Percentiles rank a stretch among this genome's conserved stretches.
Conservation (phyloP, 92 coral and sea anemone species). For the Anthopleura xanthogrammica region DNA sequence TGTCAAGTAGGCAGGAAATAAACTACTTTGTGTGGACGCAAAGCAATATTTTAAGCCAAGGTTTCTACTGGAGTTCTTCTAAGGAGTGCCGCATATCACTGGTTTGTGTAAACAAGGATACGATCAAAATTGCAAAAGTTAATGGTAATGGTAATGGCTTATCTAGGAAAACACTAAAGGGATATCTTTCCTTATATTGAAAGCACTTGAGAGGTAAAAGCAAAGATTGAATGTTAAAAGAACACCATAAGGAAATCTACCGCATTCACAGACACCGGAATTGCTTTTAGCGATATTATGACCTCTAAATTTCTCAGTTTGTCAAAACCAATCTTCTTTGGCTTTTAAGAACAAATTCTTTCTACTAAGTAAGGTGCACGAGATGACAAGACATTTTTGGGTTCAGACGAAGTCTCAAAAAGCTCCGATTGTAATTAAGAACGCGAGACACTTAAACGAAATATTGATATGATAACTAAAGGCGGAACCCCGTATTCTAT, state of each 20-base stretch:
- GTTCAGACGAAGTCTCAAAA: background rate
- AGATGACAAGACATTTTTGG: background rate
- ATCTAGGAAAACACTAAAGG: background rate
- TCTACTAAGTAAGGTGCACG: background rate
- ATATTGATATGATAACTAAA: background rate
- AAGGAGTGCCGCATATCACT: too few relatives aligned
- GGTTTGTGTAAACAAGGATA: background rate
- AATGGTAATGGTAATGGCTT: background rate
- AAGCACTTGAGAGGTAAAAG: background rate
- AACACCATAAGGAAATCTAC: background rate
- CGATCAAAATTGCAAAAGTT: background rate
- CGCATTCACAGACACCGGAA: background rate
- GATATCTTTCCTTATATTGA: background rate
- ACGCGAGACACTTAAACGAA: background rate
- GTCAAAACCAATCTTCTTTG: background rate
- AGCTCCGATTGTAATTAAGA: background rate
- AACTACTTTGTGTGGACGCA: too few relatives aligned
- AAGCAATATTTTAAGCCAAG: too few relatives aligned
- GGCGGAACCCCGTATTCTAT: background rate
- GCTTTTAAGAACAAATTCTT: background rate
- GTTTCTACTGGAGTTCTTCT: too few relatives aligned
- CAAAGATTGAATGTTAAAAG: background rate
- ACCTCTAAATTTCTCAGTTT: background rate
- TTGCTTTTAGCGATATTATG: background rate
- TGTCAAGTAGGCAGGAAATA: too few relatives aligned